phyloP scores from a whole-genome alignment of 2,888 invertebrate species.

The Drosophila neutralis region DNA sequence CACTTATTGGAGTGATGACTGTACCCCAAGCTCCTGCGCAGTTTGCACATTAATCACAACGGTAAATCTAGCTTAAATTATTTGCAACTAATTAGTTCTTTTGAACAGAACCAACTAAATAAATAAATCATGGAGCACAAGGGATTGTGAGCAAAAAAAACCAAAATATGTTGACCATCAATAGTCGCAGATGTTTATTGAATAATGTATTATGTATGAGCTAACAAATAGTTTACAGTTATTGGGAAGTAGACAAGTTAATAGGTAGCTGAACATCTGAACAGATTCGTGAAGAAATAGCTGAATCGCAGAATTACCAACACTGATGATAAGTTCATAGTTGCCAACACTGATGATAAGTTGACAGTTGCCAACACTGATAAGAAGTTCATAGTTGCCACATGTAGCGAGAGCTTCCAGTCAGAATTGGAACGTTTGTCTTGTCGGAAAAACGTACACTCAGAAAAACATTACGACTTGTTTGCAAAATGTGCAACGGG shows the following conservation, averaged over 20 bases:
- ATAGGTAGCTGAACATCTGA: not conserved
- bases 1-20: constrained; percentile 11
- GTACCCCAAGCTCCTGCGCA: constrained; percentile 22
- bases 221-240: not conserved
- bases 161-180: constrained; percentile 38
- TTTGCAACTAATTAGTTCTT: constrained; percentile 52
- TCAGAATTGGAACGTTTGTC: not conserved
- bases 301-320: not conserved
- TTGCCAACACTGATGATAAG: too few relatives aligned
- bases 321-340: too few relatives aligned
- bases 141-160: constrained; percentile 26
- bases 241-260: not conserved
- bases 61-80: constrained; percentile 42
- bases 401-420: not conserved
- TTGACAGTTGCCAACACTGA: not conserved
- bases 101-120: not conserved
- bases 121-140: constrained; percentile 32
- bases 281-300: not conserved
- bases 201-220: not conserved
- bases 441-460: not conserved
- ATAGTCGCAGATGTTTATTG: constrained; percentile 42
- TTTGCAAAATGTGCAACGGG: not conserved
- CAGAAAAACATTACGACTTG: not conserved
- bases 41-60: constrained; percentile 44
- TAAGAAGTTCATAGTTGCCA: not conserved